Base-by-base conservation (phyloP, 1,140 invertebrate species). In the Drosophila malerkotliana region DNA sequence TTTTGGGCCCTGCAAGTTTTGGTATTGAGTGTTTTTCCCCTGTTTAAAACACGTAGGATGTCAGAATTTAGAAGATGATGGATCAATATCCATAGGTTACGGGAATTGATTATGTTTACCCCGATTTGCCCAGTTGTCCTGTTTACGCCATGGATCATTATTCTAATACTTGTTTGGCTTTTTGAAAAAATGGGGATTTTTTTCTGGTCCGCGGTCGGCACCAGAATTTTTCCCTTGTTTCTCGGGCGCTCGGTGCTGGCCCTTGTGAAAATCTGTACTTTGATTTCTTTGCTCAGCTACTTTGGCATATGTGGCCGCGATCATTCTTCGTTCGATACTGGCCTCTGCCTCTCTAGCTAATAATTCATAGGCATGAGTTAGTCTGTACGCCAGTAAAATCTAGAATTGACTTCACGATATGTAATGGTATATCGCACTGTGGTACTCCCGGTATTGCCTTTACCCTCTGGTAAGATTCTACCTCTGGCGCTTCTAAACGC, bases 31-130 rank as follows among this genome's bases (percentile, higher is more conserved):
- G 2, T 41, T 26, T 2, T 55, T 41, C 26, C 34, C 32, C 2
- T 55, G 48, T 12, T 32, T 53, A 28, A 61, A 61, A 28, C n/a
- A 32, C 4, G 57, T 55, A 53, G 52, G 34, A 10, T 44, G 15
- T 45, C 41, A 6, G 15, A 45, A 14, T 6, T 44, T 18, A 45
- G 41, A 45, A 21, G 21, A 21, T 39, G 62, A 66, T 10, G 62
- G 39, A 34, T 66, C 47, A 9, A 66, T 26, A 14, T 67, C 55
- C 54, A 52, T 66, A 10, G 60, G 41, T 49, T 67, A n/a, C 3
- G 21, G 21, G 14, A 24, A 21, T 21, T 2, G 49, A 18, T 9
- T 32, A 9, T 21, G 21, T 21, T 21, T 21, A 21, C 21, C 18
- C 9, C 12, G 51, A 37, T 37, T 15, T n/a, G 7, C 51, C 51